Base-by-base conservation (phyloP, 2,113 vertebrate species). In the Tupaia chinensis region DNA sequence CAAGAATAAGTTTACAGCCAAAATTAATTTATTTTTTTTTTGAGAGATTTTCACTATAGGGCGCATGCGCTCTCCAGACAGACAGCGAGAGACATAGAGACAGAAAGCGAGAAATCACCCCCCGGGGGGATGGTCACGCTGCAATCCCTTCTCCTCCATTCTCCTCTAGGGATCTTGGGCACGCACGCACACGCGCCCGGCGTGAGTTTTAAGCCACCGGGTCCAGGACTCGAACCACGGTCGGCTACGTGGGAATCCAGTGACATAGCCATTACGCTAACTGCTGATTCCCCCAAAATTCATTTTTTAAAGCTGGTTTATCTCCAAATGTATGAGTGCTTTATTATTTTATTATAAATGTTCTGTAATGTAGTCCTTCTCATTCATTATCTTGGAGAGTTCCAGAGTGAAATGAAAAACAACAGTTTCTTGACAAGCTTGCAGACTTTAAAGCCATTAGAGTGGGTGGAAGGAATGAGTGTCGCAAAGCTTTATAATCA, bases 361-460 rank as follows among this genome's bases (percentile, higher is more conserved):
- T 91, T 92, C 74, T 97, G 97, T 96, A 97, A 96, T 96, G 70
- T 5, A 95, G 96, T 58, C 19, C 81, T 87, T 96, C 85, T 97
- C 95, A 88, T 93, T 95, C 85, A 69, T 85, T 96, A 97, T 93
- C 77, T 95, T 92, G 27, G 76, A 97, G 92, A 93, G 68, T 87
- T 96, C 65, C 84, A 83, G 95, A 95, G 83, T 78, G 89, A 97
- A 97, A 91, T 90, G 85, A 97, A 96, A 79, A 95, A 97, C 96
- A 97, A 90, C 91, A 97, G 94, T 77, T 97, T 96, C 93, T 96
- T 97, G 95, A 97, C 96, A 96, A 80, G 91, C 87, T 95, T 70
- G 22, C 86, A 94, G 84, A 88, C 89, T 97, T 97, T 88, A 91
- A 97, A 97, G 97, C 54, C 5, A 2, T 94, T 25, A 1, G 88